Evolutionary conservation across 2,888 invertebrate genomes (phyloP).

Genomic region (Metellina segmentata): DNA sequence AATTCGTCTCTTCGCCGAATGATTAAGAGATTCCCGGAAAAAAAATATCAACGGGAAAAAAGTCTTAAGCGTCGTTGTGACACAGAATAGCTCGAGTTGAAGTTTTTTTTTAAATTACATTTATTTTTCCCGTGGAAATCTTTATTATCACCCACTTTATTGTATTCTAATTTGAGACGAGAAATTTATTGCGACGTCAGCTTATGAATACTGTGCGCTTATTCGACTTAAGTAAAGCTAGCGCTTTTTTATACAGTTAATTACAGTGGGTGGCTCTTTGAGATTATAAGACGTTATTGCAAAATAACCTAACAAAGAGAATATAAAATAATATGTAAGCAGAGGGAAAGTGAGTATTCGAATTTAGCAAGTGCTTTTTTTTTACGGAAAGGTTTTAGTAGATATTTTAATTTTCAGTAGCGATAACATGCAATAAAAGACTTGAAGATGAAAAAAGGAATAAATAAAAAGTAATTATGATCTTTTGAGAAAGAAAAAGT

Average conservation of each 20-base stretch:
- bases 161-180: conserved; percentile 12
- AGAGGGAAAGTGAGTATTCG: not conserved
- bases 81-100: conserved; percentile 13
- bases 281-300: not conserved
- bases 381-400: not conserved
- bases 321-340: not conserved
- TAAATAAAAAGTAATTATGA: not conserved
- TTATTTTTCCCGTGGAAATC: conserved; percentile 14
- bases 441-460: not conserved
- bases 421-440: not conserved
- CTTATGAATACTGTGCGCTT: not conserved
- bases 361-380: not conserved
- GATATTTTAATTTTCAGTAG: not conserved
- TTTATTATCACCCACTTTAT: conserved; percentile 9
- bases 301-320: not conserved
- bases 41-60: conserved; percentile 1
- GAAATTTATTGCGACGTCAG: not conserved
- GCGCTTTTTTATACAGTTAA: not conserved
- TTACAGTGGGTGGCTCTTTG: not conserved
- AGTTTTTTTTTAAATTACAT: conserved; percentile 15
- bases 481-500: too few species aligned
- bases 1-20: conserved; percentile 58
- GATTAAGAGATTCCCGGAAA: conserved; percentile 50
- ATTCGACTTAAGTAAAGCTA: not conserved
- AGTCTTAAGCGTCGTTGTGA: conserved; percentile 27